These are phyloP conservation scores for Pararge aegeria DNA, from an alignment of 1,140 invertebrate genomes.

Conservation along the genomic window DNA sequence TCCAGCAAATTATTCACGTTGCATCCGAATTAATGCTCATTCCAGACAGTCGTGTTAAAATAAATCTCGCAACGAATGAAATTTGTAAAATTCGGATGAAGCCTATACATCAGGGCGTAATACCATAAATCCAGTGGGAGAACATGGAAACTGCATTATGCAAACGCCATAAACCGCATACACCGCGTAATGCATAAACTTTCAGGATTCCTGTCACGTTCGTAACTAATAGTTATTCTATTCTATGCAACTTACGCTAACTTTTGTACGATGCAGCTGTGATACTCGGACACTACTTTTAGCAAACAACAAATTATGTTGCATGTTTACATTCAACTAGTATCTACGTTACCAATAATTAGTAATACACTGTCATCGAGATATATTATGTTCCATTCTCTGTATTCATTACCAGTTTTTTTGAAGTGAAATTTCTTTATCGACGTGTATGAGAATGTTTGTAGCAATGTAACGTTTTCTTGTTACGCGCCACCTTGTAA, in stretches of 20 bases:
- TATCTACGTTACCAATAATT: too few species aligned
- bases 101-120: slow-evolving; percentile 1
- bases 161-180: slow-evolving; percentile 25
- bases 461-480: too few species aligned
- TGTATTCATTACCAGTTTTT: too few species aligned
- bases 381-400: too few species aligned
- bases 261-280: background rate
- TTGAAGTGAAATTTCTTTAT: too few species aligned
- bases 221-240: slow-evolving; percentile 7
- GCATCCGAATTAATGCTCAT: background rate
- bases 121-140: background rate
- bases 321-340: too few species aligned
- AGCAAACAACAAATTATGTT: background rate
- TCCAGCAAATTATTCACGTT: too few species aligned
- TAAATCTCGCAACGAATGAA: background rate
- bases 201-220: slow-evolving; percentile 13
- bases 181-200: slow-evolving; percentile 11
- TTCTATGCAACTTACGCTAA: background rate
- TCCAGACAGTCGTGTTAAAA: background rate
- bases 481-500: too few species aligned
- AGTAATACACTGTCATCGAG: too few species aligned
- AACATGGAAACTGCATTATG: slow-evolving; percentile 49
- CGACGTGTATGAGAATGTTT: too few species aligned
- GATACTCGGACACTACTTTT: background rate
- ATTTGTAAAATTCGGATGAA: slow-evolving; percentile 9